phyloP scores from a whole-genome alignment of 1,140 invertebrate species.

The Formica selysi region DNA sequence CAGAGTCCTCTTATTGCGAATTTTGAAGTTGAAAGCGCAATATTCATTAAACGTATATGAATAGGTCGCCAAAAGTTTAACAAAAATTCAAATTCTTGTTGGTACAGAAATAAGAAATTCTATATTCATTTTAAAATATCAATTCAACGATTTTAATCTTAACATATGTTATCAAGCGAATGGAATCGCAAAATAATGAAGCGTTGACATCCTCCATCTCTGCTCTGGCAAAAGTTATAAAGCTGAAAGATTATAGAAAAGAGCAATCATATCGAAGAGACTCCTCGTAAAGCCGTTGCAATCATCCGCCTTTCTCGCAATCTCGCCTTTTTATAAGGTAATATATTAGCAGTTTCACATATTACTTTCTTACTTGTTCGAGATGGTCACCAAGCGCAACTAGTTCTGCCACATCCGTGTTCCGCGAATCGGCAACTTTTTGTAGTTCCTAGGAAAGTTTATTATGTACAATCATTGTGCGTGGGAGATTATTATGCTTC shows the following conservation, averaged over 20 bases:
- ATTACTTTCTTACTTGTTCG: constrained; percentile 92
- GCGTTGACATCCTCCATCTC: constrained; percentile 15
- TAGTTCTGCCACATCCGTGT: constrained; percentile 91
- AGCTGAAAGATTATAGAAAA: constrained; percentile 68
- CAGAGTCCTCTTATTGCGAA: constrained; percentile 19
- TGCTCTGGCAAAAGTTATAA: constrained; percentile 58
- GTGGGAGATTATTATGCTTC: constrained; percentile 14
- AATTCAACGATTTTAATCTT: too few species aligned
- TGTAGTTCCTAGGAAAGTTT: constrained; percentile 90
- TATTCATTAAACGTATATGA: constrained; percentile 27
- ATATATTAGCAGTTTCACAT: constrained; percentile 38
- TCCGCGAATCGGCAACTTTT: constrained; percentile 91
- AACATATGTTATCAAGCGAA: too few species aligned
- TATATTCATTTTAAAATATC: too few species aligned
- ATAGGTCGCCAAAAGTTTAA: not conserved
- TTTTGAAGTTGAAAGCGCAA: constrained; percentile 36
- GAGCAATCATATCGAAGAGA: constrained; percentile 51
- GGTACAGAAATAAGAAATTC: not conserved
- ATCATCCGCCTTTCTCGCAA: constrained; percentile 37
- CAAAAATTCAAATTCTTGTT: not conserved
- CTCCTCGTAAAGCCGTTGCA: constrained; percentile 40
- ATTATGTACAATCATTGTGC: constrained; percentile 74
- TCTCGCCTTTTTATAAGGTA: constrained; percentile 38
- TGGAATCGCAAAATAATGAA: constrained; percentile 39
- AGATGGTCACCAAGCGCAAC: constrained; percentile 92